These are phyloP conservation scores for Microplitis mediator DNA, from an alignment of 1,140 invertebrate species.

Conservation along the genomic window DNA sequence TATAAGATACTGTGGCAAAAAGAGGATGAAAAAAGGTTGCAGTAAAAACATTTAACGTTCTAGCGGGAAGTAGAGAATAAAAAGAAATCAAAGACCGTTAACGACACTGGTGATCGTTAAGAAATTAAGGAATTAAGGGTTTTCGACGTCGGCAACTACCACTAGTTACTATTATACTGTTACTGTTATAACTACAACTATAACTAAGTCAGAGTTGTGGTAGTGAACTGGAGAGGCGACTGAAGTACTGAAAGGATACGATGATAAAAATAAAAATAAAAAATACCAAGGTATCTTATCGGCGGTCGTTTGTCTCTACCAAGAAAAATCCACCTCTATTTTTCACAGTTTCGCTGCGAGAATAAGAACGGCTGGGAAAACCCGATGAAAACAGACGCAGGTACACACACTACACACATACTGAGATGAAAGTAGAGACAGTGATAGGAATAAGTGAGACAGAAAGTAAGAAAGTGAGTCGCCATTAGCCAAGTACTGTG, in stretches of 20 bases:
- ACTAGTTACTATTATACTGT: not conserved
- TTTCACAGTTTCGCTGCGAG: slow-evolving; percentile 22
- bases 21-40: slow-evolving; percentile 14
- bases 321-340: slow-evolving; percentile 26
- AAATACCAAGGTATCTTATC: slow-evolving; percentile 19
- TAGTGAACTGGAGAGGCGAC: slow-evolving; percentile 16
- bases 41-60: slow-evolving; percentile 22
- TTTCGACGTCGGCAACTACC: slow-evolving; percentile 9
- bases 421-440: not conserved
- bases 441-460: slow-evolving; percentile 8
- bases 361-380: slow-evolving; percentile 14
- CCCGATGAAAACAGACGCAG: not conserved
- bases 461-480: slow-evolving; percentile 19
- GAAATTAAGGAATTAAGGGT: slow-evolving; percentile 37
- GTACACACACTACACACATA: too few relatives aligned
- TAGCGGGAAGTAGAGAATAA: not conserved
- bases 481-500: slow-evolving; percentile 18
- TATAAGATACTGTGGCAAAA: not conserved
- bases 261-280: slow-evolving; percentile 21
- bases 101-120: slow-evolving; percentile 33
- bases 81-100: slow-evolving; percentile 25
- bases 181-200: not conserved
- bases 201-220: not conserved
- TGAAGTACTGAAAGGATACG: slow-evolving; percentile 9
- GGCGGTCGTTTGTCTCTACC: slow-evolving; percentile 24